Evolutionary conservation across 1,140 invertebrate species (phyloP), one percentile per base, ranked within the genome.

Genomic region (Drosophila asahinai): DNA sequence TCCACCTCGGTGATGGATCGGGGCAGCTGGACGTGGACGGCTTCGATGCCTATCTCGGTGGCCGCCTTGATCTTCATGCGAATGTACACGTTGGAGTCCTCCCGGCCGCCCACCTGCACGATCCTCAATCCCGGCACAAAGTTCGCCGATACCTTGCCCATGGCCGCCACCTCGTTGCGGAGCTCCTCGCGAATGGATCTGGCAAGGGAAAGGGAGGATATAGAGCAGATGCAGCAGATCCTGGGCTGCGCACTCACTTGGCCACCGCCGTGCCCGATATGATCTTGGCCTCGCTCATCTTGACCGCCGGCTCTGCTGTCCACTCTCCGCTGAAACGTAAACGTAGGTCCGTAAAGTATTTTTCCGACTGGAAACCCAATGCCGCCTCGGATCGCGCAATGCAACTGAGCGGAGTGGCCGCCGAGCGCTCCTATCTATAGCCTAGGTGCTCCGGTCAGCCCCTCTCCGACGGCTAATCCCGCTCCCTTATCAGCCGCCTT

Each of bases 1-100:
- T 99, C 97, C 48, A 93, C 82, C 94, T 99, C 97, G 12, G 97
- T 98, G 15, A 95, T 97, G 11, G 96, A 95, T 11, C 95, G 95
- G 0, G 98, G 96, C 68, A 99, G 94, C 81, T 97, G 95, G 1
- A 99, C 93, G 91, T 98, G 97, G 64, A 95, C 94, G 1, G 97
- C 97, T 19, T 95, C 92, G 40, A 99, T 98, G 63, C 99, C 99
- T 77, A 99, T 97, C 84, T 98, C 97, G 33, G 94, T 95, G 1
- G 98, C 98, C 8, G 97, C 97, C 93, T 98, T 98, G 19, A 99
- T 95, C 94, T 99, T 99, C 96, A 98, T 98, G 45, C 97, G 94
- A 92, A 99, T 99, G 93, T 99, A 99, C 8, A 99, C 98, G 94
- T 99, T 99, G n/a, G 99, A 99, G 94, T 99, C 99, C 92, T 98